phyloP scores from a whole-genome alignment of 2,888 invertebrate genomes.

The Nowickia ferox region DNA sequence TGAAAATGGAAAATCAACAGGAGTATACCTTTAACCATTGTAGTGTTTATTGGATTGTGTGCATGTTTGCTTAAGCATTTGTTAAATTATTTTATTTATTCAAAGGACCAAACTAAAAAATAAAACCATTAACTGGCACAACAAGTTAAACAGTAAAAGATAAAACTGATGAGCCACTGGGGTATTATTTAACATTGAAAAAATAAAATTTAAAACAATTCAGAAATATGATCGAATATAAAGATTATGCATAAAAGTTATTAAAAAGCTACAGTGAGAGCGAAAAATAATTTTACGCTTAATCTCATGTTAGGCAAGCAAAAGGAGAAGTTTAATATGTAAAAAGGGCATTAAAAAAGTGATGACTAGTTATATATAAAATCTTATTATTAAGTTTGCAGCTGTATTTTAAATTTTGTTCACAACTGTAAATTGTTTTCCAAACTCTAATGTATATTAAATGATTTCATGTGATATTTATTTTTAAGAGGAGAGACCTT shows the following conservation, averaged over 20 bases:
- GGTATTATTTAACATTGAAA: not conserved
- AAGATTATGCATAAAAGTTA: not conserved
- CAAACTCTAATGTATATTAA: slow-evolving; percentile 28
- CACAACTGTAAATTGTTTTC: slow-evolving; percentile 6
- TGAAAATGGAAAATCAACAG: slow-evolving; percentile 49
- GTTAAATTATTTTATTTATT: slow-evolving; percentile 35
- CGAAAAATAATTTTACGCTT: not conserved
- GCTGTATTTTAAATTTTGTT: not conserved
- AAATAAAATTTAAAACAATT: not conserved
- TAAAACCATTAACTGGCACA: slow-evolving; percentile 37
- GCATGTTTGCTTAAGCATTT: slow-evolving; percentile 30
- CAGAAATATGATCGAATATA: not conserved
- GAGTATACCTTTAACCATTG: slow-evolving; percentile 33
- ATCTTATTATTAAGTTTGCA: not conserved
- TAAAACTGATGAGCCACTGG: slow-evolving; percentile 29
- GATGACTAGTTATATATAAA: not conserved
- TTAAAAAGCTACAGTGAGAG: not conserved
- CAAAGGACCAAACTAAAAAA: slow-evolving; percentile 15
- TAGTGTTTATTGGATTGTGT: slow-evolving; percentile 10
- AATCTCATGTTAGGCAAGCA: not conserved
- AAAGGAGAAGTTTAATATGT: not conserved
- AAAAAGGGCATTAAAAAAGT: not conserved
- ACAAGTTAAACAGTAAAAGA: slow-evolving; percentile 5
- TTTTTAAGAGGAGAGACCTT: not conserved
- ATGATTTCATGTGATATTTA: slow-evolving; percentile 3